Evolutionary conservation across 2,113 vertebrate genomes (phyloP).

Genomic region (Panthera uncia): DNA sequence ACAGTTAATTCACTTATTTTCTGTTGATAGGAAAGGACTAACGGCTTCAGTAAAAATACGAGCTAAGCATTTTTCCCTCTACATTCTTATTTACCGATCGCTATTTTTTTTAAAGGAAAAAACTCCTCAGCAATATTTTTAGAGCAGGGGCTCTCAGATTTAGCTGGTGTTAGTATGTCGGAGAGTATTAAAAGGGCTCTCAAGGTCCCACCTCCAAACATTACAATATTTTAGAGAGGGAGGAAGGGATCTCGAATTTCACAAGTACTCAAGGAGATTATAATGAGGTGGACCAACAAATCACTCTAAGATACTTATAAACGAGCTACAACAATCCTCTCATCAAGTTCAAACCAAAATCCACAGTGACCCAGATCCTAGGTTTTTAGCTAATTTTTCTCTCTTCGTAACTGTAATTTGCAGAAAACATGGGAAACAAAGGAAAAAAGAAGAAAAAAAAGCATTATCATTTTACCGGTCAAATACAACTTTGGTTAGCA

Average conservation of each 20-base stretch:
- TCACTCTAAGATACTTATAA: neutral
- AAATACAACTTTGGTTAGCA: neutral
- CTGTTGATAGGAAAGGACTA: neutral
- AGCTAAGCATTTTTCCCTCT: neutral
- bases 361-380: neutral
- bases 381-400: neutral
- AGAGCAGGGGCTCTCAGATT: neutral
- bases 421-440: neutral
- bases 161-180: neutral
- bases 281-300: neutral
- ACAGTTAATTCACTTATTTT: slow-evolving; percentile 11
- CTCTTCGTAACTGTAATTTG: neutral
- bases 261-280: neutral
- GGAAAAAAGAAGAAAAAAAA: neutral
- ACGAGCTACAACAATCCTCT: neutral
- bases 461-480: neutral
- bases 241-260: neutral
- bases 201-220: neutral
- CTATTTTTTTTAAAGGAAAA: neutral
- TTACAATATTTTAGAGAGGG: neutral
- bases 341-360: slow-evolving; percentile 31
- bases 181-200: neutral
- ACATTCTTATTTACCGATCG: neutral
- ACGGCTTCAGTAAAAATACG: neutral
- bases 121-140: neutral